Evolutionary conservation across 2,797 vertebrate genomes (phyloP), one percentile per base, ranked within the genome.

Genomic region (Gymnocypris eckloni): DNA sequence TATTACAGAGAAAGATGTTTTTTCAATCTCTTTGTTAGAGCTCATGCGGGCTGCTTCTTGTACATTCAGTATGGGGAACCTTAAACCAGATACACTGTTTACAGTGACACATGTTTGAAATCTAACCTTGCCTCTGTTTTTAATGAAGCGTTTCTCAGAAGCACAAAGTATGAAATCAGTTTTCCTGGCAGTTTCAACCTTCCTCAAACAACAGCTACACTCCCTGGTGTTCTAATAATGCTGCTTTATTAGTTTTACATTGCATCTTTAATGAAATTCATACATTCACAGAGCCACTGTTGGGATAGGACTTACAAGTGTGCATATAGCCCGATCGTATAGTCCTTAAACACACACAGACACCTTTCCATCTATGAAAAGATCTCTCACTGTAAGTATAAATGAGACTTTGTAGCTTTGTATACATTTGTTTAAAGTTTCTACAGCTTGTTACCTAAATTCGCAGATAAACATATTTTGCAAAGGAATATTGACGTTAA

Each of bases 251-350:
- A 20, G n/a, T 72, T 71, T 82, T 82, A 8, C 39, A 61, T 33
- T n/a, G 39, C 20, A 73, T n/a, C 41, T 73, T 82, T 82, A 48
- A 82, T 73, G n/a, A 73, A 73, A 73, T 73, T 37, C 41, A 64
- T n/a, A 33, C 7, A 33, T 45, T 48, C 25, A n/a, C 6, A 73
- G 20, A 82, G 39, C 2, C 25, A n/a, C 69, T 33, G 69, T 82
- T 73, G 39, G 18, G 41, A 73, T 73, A 61, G 81, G n/a, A 64
- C 20, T 64, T 82, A 41, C 37, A 43, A 33, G 16, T 1, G 0
- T 59, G n/a, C 54, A 59, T 72, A 82, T 73, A 22, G 25, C 16
- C 39, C n/a, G 71, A 75, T 83, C 2, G 15, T 37, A 82, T 45
- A 18, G 81, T 83, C 25, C 41, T 6, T 73, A 8, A 83, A 83